Base-by-base conservation (phyloP, 2,113 vertebrate genomes). In the Thryonomys swinderianus region DNA sequence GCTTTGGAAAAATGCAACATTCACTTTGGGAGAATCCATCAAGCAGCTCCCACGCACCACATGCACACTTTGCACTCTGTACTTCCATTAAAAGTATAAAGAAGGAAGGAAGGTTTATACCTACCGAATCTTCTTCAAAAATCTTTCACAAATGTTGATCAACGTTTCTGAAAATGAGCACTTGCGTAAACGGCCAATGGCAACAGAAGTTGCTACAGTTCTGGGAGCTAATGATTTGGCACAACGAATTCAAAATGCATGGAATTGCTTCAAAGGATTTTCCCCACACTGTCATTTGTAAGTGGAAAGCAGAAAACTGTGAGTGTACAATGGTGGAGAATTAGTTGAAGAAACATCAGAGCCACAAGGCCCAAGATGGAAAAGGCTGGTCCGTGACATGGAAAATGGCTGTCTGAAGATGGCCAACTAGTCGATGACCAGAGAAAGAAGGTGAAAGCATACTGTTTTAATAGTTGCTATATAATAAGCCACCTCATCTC, bases 231-330 rank as follows among this genome's bases (percentile, higher is more conserved):
- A 66, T 55, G 16, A 76, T 48, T 88, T 51, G n/a, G 20, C 55
- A 55, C 89, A n/a, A 88, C 32, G 4, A 27, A 59, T 40, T 85
- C 82, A 78, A 90, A 71, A 17, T 37, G 42, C 17, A 85, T 14
- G 10, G 40, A 59, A 40, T 23, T 66, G 32, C 94, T 88, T 64
- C 88, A 37, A 25, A 69, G 51, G 5, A 74, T 73, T 81, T 87
- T 94, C 51, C 87, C 45, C 85, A 76, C 21, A 85, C 78, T 55
- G 48, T 80, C 67, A 89, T 62, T 83, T 30, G 66, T 30, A 94
- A 88, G 37, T 21, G 7, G 51, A 42, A 45, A 71, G 88, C 53
- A 61, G 0, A 45, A 53, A 55, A 42, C 51, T 0, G 0, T 37
- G 48, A 74, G 82, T 62, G 14, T 16, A 4, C 40, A 78, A 2